These are phyloP conservation scores for Hypercompe scribonia DNA, from an alignment of 2,888 invertebrate species.

Conservation along the genomic window DNA sequence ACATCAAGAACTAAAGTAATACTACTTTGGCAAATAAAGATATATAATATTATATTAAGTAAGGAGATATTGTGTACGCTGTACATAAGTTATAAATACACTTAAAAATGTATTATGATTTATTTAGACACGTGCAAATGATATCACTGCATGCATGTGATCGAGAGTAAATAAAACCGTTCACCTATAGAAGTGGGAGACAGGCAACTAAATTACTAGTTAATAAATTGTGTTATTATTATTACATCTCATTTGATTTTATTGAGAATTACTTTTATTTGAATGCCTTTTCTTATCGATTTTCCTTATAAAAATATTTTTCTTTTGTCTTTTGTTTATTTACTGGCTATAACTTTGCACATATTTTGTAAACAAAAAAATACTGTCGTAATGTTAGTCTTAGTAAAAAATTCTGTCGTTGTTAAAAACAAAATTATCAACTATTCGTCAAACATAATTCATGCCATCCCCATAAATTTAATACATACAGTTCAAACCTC, in stretches of 20 bases:
- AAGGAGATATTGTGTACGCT: too few species aligned
- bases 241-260: too few species aligned
- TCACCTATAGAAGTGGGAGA: neutral
- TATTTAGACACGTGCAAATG: neutral
- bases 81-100: too few species aligned
- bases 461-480: constrained; percentile 1
- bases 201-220: neutral
- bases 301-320: neutral
- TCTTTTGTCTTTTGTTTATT: too few species aligned
- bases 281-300: neutral
- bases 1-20: too few species aligned
- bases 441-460: constrained; percentile 7
- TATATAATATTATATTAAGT: too few species aligned
- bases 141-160: too few species aligned
- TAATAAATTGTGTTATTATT: too few species aligned
- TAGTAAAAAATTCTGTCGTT: neutral
- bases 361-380: neutral
- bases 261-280: neutral
- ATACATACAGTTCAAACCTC: constrained; percentile 1
- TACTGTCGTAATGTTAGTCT: too few species aligned
- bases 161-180: too few species aligned
- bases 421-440: constrained; percentile 2
- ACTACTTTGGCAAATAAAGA: too few species aligned
- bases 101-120: neutral
- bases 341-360: too few species aligned